A percentile compares a stretch with the other conserved stretches of the same genome.
Conservation (phyloP, 1,140 invertebrate species). For the Chlorops oryzae region DNA sequence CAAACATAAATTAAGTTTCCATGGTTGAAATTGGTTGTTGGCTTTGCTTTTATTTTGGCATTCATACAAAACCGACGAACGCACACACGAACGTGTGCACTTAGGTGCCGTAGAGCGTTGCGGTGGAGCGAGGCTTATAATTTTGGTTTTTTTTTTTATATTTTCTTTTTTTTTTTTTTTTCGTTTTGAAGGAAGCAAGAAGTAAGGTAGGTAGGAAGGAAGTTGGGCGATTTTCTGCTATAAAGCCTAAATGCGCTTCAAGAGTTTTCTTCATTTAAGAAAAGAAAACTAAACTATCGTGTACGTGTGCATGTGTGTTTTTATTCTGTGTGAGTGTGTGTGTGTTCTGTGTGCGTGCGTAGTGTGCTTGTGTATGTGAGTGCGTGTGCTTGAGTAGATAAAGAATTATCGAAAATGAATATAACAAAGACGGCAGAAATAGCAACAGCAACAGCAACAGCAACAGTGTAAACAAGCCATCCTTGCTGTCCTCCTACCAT, state of each 20-base stretch:
- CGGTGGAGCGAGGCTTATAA: conserved; percentile 15
- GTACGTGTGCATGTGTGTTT: conserved; percentile 45
- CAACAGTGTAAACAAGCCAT: conserved; percentile 35
- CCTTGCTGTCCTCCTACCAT: no score
- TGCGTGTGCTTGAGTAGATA: conserved; percentile 13
- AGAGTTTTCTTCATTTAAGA: no score
- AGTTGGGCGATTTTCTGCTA: no score
- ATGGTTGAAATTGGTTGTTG: conserved; percentile 42
- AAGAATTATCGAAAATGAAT: conserved; percentile 36
- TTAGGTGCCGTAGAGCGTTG: conserved; percentile 9
- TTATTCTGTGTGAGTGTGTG: conserved; percentile 44
- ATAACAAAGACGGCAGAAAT: no score
- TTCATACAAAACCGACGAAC: no score
- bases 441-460: conserved; percentile 20
- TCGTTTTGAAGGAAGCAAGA: background rate
- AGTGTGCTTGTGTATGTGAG: no score
- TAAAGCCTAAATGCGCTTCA: no score
- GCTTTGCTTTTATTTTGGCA: background rate
- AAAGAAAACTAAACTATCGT: no score
- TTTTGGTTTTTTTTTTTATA: background rate
- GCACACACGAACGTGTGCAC: conserved; percentile 13
- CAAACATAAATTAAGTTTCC: conserved; percentile 49
- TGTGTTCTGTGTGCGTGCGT: no score
- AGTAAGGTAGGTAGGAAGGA: no score
- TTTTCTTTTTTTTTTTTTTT: background rate